These are phyloP conservation scores for Cyanistes caeruleus DNA, from an alignment of 2,113 vertebrate species.

Conservation along the genomic window DNA sequence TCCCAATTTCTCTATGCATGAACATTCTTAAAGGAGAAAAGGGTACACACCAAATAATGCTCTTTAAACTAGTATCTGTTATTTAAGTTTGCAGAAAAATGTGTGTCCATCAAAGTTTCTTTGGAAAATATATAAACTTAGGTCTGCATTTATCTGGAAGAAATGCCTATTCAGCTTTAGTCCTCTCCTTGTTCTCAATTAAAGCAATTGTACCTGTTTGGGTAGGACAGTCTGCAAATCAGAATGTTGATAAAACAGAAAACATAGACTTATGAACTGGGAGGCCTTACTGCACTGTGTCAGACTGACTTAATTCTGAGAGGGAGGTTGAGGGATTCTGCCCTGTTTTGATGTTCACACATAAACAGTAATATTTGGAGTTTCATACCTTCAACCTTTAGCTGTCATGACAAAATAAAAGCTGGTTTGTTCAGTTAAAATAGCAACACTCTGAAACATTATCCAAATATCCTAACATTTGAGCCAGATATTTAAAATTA, in stretches of 20 bases:
- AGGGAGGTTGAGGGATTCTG: neutral
- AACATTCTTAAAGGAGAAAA: neutral
- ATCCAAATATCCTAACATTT: neutral
- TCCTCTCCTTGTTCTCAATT: neutral
- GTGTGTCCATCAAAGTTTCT: neutral
- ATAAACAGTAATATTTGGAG: neutral
- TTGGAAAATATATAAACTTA: neutral
- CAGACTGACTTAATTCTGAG: neutral
- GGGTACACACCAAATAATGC: neutral
- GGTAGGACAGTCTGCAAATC: neutral
- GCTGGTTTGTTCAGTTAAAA: neutral
- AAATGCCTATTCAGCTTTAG: neutral
- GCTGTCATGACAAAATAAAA: neutral
- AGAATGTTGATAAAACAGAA: neutral
- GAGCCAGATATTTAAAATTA: neutral
- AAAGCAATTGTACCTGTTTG: neutral
- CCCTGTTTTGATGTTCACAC: neutral
- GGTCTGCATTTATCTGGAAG: neutral
- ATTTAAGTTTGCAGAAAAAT: neutral
- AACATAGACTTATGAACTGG: fast-evolving
- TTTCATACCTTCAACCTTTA: neutral
- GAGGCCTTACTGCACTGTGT: neutral
- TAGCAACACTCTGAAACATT: neutral
- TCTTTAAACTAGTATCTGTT: neutral
- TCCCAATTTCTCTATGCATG: neutral